phyloP scores from a whole-genome alignment of 1,140 invertebrate genomes.

The Trichonephila clavipes region DNA sequence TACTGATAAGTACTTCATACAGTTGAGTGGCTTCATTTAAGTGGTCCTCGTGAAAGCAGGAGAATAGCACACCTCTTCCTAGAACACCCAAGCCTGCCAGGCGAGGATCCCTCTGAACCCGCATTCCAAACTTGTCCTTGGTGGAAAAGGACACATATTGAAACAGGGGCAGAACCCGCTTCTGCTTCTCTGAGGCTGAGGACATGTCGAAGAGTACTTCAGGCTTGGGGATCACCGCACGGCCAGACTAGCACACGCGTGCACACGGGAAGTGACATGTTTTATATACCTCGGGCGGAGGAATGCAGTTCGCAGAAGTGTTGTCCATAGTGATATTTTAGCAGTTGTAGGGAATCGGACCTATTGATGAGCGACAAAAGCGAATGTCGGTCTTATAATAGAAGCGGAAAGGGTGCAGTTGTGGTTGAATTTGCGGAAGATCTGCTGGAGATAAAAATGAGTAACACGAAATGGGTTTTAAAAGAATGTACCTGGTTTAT shows the following conservation, averaged over 20 bases:
- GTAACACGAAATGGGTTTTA: too few species aligned
- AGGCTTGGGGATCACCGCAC: neutral
- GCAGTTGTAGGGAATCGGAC: neutral
- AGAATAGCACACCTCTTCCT: constrained; percentile 77
- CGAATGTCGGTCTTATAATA: neutral
- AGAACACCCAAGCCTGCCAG: constrained; percentile 55
- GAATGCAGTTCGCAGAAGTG: constrained; percentile 39
- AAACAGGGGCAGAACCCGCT: constrained; percentile 63
- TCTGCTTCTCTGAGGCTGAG: constrained; percentile 61
- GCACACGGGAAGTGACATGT: neutral
- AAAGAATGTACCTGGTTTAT: too few species aligned
- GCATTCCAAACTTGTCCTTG: constrained; percentile 50
- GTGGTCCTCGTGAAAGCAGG: constrained; percentile 80
- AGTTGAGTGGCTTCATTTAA: constrained; percentile 75
- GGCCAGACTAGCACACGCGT: neutral
- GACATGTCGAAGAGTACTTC: neutral
- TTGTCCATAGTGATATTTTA: neutral
- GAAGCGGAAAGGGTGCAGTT: neutral
- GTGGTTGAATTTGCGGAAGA: too few species aligned
- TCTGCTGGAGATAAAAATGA: too few species aligned
- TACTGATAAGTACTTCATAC: constrained; percentile 64
- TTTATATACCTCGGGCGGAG: neutral
- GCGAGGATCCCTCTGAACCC: constrained; percentile 64
- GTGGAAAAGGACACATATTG: constrained; percentile 47
- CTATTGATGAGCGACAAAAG: neutral